These are phyloP conservation scores for Aethina tumida DNA, from an alignment of 1,140 invertebrate species.

Conservation along the genomic window DNA sequence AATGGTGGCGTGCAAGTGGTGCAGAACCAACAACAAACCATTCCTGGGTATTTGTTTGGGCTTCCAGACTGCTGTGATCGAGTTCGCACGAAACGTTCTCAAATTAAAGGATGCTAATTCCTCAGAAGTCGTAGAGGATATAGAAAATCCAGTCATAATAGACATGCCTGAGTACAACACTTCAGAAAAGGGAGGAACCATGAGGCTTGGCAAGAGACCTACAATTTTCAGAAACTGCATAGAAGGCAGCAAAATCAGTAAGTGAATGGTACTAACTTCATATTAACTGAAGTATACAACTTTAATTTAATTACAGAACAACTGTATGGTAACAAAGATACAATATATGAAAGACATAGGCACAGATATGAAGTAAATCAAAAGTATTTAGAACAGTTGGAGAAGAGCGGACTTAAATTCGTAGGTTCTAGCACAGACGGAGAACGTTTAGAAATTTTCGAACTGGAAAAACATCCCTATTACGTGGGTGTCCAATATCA, in stretches of 20 bases:
- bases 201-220: slow-evolving; percentile 87
- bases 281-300: too few relatives aligned
- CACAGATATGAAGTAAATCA: slow-evolving; percentile 96
- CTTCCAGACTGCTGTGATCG: slow-evolving; percentile 93
- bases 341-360: slow-evolving; percentile 91
- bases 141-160: slow-evolving; percentile 75
- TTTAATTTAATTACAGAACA: slow-evolving; percentile 46
- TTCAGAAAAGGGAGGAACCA: slow-evolving; percentile 92
- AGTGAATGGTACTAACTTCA: too few relatives aligned
- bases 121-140: slow-evolving; percentile 60
- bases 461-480: slow-evolving; percentile 71
- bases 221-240: slow-evolving; percentile 59
- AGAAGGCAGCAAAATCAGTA: slow-evolving; percentile 57
- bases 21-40: slow-evolving; percentile 79
- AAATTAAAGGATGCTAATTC: slow-evolving; percentile 70
- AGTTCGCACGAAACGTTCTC: slow-evolving; percentile 87
- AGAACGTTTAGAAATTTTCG: slow-evolving; percentile 78
- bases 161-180: slow-evolving; percentile 98
- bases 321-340: slow-evolving; percentile 74
- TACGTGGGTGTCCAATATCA: slow-evolving; percentile 96
- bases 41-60: slow-evolving; percentile 95
- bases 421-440: slow-evolving; percentile 68
- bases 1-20: slow-evolving; percentile 89
- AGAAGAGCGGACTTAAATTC: slow-evolving; percentile 80
- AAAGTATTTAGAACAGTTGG: slow-evolving; percentile 65